Evolutionary conservation across 2,888 invertebrate genomes (phyloP).

Genomic region (Athalia circularis): DNA sequence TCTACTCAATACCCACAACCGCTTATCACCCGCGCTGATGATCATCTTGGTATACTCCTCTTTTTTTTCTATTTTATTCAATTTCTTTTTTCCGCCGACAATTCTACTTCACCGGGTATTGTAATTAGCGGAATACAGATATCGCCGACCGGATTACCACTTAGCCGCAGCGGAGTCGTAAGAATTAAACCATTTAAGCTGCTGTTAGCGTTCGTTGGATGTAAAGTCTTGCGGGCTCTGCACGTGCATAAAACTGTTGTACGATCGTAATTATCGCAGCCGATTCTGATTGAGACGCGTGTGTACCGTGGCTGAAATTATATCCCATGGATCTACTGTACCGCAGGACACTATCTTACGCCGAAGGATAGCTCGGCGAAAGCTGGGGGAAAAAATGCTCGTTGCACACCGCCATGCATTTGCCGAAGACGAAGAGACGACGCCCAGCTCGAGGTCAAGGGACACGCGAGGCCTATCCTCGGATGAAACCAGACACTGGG

Average conservation of each 20-base stretch:
- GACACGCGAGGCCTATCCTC: conserved; percentile 33
- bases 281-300: too few relatives aligned
- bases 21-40: neutral
- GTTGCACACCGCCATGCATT: neutral
- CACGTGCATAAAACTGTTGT: too few relatives aligned
- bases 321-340: too few relatives aligned
- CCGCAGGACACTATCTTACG: too few relatives aligned
- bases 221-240: neutral
- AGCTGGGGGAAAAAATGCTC: neutral
- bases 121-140: conserved; percentile 43
- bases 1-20: neutral
- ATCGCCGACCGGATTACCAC: conserved; percentile 38
- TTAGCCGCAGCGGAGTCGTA: conserved; percentile 1
- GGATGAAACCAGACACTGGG: conserved; percentile 28
- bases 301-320: too few relatives aligned
- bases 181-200: conserved; percentile 36
- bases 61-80: neutral
- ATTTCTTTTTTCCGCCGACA: neutral
- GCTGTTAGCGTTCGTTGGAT: neutral
- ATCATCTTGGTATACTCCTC: neutral
- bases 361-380: too few relatives aligned
- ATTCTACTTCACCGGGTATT: conserved; percentile 14
- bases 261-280: too few relatives aligned
- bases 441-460: conserved; percentile 36
- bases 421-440: conserved; percentile 15